Evolutionary conservation across 2,888 invertebrate genomes (phyloP).

Genomic region (Ornithoptera priamus): DNA sequence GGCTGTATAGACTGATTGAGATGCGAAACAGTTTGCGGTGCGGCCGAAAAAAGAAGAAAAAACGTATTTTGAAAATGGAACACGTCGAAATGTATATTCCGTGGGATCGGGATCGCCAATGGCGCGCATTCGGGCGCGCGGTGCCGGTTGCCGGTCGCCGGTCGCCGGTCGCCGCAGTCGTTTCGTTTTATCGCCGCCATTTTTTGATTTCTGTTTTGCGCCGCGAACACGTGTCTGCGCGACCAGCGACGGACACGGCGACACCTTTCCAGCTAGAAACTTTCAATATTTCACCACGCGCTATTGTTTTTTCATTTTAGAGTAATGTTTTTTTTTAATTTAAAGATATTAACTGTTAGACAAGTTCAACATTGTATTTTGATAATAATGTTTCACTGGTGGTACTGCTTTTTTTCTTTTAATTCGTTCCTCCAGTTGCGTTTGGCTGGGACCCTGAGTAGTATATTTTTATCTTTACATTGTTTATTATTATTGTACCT

Average conservation of each 20-base stretch:
- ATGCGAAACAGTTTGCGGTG: not conserved
- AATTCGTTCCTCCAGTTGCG: too few relatives aligned
- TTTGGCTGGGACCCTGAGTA: too few relatives aligned
- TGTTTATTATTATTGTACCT: too few relatives aligned
- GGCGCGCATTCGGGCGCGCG: slow-evolving; percentile 48
- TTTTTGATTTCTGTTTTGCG: slow-evolving; percentile 28
- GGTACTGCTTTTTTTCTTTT: too few relatives aligned
- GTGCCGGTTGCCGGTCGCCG: slow-evolving; percentile 32
- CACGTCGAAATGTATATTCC: slow-evolving; percentile 65
- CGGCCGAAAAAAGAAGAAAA: slow-evolving; percentile 30
- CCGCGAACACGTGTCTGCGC: slow-evolving; percentile 16
- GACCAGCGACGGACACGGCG: slow-evolving; percentile 11
- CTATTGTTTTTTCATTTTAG: slow-evolving; percentile 1
- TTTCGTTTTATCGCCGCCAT: slow-evolving; percentile 23
- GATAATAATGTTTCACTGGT: too few relatives aligned
- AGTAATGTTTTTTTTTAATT: not conserved
- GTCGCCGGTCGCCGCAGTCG: slow-evolving; percentile 35
- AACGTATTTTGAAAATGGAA: slow-evolving; percentile 50
- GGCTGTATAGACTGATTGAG: slow-evolving; percentile 9
- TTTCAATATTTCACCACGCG: not conserved
- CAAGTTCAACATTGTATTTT: too few relatives aligned
- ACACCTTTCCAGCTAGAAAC: slow-evolving; percentile 26
- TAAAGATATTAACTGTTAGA: too few relatives aligned
- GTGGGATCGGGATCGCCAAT: slow-evolving; percentile 55
- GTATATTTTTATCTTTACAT: too few relatives aligned